These are phyloP conservation scores for Stomatorhinus ivindoensis DNA, from an alignment of 2,113 vertebrate genomes.

Conservation along the genomic window DNA sequence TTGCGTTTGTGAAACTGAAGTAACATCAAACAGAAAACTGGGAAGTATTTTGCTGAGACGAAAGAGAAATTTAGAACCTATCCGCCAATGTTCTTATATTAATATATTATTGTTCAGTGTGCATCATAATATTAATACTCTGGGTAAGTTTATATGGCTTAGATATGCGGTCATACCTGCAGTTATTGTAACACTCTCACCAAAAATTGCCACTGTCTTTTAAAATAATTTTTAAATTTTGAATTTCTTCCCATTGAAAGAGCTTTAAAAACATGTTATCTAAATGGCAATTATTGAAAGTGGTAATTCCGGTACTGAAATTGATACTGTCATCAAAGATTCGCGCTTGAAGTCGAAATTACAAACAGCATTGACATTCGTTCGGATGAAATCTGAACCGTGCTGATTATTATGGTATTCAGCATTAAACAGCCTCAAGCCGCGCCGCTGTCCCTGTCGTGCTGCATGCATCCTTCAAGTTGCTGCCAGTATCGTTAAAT, in stretches of 20 bases:
- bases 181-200: background rate
- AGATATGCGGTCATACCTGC: background rate
- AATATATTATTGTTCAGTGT: background rate
- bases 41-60: background rate
- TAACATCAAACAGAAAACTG: background rate
- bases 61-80: background rate
- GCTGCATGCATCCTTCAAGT: slow-evolving; percentile 43
- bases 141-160: background rate
- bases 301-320: background rate
- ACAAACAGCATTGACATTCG: background rate
- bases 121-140: background rate
- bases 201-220: background rate
- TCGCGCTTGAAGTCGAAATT: background rate
- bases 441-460: background rate
- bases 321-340: slow-evolving; percentile 31
- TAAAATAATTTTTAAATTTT: background rate
- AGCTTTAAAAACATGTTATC: background rate
- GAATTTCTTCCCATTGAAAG: background rate
- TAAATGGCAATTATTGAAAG: background rate
- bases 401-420: slow-evolving; percentile 37
- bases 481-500: slow-evolving; percentile 45
- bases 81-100: background rate
- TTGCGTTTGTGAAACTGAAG: background rate
- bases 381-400: background rate
- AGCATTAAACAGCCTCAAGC: slow-evolving; percentile 20